Evolutionary conservation across 2,888 invertebrate genomes (phyloP).

Genomic region (Zele albiditarsus): DNA sequence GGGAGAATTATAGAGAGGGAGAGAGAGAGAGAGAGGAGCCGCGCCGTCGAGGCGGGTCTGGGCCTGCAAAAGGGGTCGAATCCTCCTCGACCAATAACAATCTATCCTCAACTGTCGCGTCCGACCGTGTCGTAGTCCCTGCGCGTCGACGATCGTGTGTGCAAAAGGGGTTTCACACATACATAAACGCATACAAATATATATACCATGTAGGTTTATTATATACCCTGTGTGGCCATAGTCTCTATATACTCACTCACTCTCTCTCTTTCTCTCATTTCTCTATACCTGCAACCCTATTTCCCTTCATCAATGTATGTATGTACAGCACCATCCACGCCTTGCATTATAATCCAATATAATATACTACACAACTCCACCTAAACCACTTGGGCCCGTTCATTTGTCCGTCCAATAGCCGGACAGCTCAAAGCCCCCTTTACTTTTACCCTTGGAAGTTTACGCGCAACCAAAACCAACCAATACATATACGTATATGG

Average conservation of each 20-base stretch:
- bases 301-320: slow-evolving; percentile 28
- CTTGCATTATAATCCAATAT: slow-evolving; percentile 52
- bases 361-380: slow-evolving; percentile 51
- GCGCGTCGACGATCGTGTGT: slow-evolving; percentile 38
- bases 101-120: slow-evolving; percentile 62
- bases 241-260: slow-evolving; percentile 33
- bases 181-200: slow-evolving; percentile 19
- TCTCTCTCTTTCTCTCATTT: slow-evolving; percentile 36
- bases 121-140: slow-evolving; percentile 41
- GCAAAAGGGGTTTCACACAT: slow-evolving; percentile 19
- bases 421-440: slow-evolving; percentile 67
- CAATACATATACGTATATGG: not conserved
- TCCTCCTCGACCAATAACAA: slow-evolving; percentile 70
- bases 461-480: slow-evolving; percentile 52
- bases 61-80: slow-evolving; percentile 62
- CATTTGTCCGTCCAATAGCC: slow-evolving; percentile 68
- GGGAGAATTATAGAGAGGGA: not conserved
- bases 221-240: slow-evolving; percentile 3
- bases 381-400: slow-evolving; percentile 60
- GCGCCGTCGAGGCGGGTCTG: slow-evolving; percentile 43
- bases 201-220: slow-evolving; percentile 13
- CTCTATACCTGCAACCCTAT: slow-evolving; percentile 30
- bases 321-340: slow-evolving; percentile 41
- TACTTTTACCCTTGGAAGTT: not conserved
- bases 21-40: not conserved